Conservation (phyloP, 1,140 invertebrate genomes). For the Vanessa tameamea region DNA sequence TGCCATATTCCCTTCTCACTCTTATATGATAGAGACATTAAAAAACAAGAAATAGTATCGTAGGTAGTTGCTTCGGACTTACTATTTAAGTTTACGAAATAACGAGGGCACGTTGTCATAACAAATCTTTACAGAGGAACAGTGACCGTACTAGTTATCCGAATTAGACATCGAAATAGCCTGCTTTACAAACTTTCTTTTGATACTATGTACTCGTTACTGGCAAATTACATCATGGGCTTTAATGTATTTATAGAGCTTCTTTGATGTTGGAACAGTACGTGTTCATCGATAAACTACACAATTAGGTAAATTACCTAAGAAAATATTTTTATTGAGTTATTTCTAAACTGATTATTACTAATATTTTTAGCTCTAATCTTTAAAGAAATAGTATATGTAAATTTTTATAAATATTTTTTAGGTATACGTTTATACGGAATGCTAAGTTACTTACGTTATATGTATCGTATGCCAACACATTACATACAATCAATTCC, state of each 20-base stretch:
- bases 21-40: conserved; percentile 14
- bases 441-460: no score
- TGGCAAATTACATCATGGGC: conserved; percentile 13
- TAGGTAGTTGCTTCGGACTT: background rate
- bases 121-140: conserved; percentile 22
- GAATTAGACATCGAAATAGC: conserved; percentile 27
- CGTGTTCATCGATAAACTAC: background rate
- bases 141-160: conserved; percentile 21
- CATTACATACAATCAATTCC: no score
- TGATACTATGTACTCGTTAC: conserved; percentile 15
- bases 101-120: conserved; percentile 25
- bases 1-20: conserved; percentile 33
- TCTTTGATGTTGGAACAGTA: conserved; percentile 26
- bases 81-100: background rate
- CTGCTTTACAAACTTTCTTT: conserved; percentile 28
- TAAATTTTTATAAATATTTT: no score
- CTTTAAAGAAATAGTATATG: no score
- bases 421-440: no score
- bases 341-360: background rate
- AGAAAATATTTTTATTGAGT: background rate
- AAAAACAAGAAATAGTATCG: background rate
- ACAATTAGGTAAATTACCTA: background rate
- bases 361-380: no score
- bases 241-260: conserved; percentile 1
- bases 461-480: no score